Percentiles rank a stretch among this genome's conserved stretches.
These are phyloP conservation scores for Megamerina dolium DNA, from an alignment of 2,888 invertebrate species.

Conservation along the genomic window DNA sequence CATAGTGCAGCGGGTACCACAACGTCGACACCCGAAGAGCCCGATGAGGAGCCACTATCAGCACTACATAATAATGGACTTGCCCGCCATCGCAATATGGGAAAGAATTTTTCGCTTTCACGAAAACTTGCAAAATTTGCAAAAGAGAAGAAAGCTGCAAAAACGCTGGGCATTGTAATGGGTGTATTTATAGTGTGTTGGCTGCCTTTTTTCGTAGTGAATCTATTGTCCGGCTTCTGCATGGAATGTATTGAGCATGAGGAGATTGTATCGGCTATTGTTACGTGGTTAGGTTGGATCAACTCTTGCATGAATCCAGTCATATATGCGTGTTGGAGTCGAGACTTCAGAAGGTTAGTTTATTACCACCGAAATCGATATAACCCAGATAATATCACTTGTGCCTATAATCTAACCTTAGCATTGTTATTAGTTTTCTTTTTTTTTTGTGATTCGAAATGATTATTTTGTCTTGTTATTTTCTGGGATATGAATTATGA, in stretches of 20 bases:
- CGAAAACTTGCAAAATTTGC: constrained; percentile 92
- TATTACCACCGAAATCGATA: too few relatives aligned
- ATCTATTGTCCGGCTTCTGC: constrained; percentile 85
- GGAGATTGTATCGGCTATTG: constrained; percentile 79
- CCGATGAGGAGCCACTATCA: constrained; percentile 63
- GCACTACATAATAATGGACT: constrained; percentile 73
- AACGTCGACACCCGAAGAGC: constrained; percentile 62
- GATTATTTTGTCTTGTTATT: too few relatives aligned
- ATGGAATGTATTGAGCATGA: constrained; percentile 80
- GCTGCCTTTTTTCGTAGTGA: constrained; percentile 95
- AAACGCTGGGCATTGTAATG: constrained; percentile 94
- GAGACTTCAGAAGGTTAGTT: constrained; percentile 85
- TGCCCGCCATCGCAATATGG: constrained; percentile 64
- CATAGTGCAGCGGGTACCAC: constrained; percentile 48
- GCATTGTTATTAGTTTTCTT: neutral
- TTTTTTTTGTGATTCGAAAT: too few relatives aligned
- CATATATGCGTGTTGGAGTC: constrained; percentile 97
- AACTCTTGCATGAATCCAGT: constrained; percentile 96
- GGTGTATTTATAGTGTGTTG: constrained; percentile 95
- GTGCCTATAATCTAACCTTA: neutral
- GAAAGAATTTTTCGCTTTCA: constrained; percentile 87
- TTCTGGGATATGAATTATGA: too few relatives aligned
- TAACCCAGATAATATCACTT: neutral
- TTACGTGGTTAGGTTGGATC: constrained; percentile 93
- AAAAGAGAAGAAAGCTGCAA: constrained; percentile 96